A percentile compares a stretch with the other conserved stretches of the same genome.
phyloP scores from a whole-genome alignment of 2,888 invertebrate genomes.

The Drosophila mimetica region DNA sequence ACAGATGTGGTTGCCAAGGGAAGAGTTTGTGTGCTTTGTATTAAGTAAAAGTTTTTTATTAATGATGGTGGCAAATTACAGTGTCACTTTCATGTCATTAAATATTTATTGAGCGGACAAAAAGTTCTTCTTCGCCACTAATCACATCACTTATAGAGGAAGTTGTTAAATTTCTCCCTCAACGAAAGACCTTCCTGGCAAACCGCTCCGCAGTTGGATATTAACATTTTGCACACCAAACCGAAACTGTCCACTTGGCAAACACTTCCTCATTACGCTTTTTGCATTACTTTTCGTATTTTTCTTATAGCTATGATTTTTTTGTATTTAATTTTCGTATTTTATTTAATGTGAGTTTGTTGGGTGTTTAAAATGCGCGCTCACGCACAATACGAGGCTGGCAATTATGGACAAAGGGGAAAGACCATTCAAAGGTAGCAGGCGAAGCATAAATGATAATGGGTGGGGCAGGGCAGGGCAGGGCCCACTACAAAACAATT shows the following conservation, averaged over 20 bases:
- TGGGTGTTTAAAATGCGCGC: conserved; percentile 51
- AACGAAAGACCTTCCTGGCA: background rate
- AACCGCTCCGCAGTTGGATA: conserved; percentile 9
- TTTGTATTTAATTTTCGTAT: conserved; percentile 44
- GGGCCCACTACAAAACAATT: conserved; percentile 59
- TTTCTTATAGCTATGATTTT: conserved; percentile 8
- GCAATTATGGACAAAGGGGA: conserved; percentile 56
- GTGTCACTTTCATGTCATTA: conserved; percentile 36
- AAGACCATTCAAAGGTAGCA: conserved; percentile 42
- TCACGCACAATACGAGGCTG: conserved; percentile 59
- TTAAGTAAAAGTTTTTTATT: conserved; percentile 37
- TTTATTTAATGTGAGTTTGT: conserved; percentile 34
- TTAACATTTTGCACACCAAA: conserved; percentile 53
- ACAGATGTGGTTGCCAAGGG: conserved; percentile 7
- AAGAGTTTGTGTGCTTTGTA: conserved; percentile 10
- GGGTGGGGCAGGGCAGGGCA: conserved; percentile 36
- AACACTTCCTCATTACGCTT: conserved; percentile 69
- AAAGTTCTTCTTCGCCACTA: conserved; percentile 34
- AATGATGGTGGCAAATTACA: conserved; percentile 32
- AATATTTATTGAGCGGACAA: conserved; percentile 13
- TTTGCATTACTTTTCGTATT: conserved; percentile 56
- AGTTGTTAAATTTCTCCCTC: conserved; percentile 35
- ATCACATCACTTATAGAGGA: conserved; percentile 14
- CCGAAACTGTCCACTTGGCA: conserved; percentile 34
- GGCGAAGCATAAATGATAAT: conserved; percentile 55